phyloP scores from a whole-genome alignment of 2,797 vertebrate species.

The Sebastiscus albofasciatus region DNA sequence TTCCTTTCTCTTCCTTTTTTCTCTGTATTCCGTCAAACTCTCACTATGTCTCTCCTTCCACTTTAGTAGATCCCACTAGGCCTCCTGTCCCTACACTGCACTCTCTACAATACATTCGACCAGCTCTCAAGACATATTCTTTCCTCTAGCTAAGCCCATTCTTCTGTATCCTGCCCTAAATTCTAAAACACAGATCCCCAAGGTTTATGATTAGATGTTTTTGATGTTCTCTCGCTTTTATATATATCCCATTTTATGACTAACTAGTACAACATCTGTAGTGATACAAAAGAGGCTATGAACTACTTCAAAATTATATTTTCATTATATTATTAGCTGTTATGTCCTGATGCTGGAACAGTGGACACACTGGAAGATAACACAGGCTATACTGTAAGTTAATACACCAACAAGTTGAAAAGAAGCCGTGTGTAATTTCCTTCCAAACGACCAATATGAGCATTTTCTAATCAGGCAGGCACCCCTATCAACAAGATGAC shows the following conservation, averaged over 20 bases:
- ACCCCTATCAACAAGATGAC: not conserved
- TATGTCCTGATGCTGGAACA: not conserved
- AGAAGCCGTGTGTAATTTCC: not conserved
- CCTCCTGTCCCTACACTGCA: conserved; percentile 59
- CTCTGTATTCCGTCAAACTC: conserved; percentile 41
- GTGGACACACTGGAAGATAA: not conserved
- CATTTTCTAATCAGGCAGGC: not conserved
- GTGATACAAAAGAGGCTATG: not conserved
- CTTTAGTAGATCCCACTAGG: conserved; percentile 69
- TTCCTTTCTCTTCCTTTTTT: conserved; percentile 3
- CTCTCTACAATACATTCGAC: conserved; percentile 61
- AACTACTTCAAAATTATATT: not conserved
- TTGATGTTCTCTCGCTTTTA: conserved; percentile 49
- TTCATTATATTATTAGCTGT: not conserved
- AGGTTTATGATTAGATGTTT: conserved; percentile 60
- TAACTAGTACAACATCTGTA: conserved; percentile 27
- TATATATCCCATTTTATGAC: conserved; percentile 24
- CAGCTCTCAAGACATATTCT: conserved; percentile 64
- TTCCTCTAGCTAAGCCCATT: conserved; percentile 56
- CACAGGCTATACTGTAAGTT: not conserved
- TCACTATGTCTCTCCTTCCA: conserved; percentile 40
- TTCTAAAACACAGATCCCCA: conserved; percentile 69
- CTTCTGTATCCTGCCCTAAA: conserved; percentile 70
- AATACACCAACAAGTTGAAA: not conserved
- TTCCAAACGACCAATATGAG: not conserved